Evolutionary conservation across 2,888 invertebrate genomes (phyloP).

Genomic region (Ptilodon capucinus): DNA sequence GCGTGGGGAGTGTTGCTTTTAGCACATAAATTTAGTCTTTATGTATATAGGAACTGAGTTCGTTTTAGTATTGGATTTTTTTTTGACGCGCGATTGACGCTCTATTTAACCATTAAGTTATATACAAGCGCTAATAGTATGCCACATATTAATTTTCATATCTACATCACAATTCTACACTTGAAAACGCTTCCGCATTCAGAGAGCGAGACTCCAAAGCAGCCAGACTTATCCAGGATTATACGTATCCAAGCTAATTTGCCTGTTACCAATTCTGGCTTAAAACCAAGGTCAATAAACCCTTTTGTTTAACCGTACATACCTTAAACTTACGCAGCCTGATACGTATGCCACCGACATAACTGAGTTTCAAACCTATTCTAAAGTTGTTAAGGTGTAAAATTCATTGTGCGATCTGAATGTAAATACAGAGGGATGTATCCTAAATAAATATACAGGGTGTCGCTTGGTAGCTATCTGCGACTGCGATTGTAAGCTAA

Average conservation of each 20-base stretch:
- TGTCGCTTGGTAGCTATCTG: conserved; percentile 60
- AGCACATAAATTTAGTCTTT: no score
- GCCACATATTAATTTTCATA: no score
- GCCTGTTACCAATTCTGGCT: conserved; percentile 63
- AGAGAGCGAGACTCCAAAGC: conserved; percentile 12
- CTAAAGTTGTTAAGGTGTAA: conserved; percentile 44
- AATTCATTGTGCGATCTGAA: conserved; percentile 43
- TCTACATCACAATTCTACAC: not conserved
- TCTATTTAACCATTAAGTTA: no score
- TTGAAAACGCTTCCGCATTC: not conserved
- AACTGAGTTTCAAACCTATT: conserved; percentile 50
- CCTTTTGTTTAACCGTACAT: conserved; percentile 59
- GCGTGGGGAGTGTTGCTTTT: no score
- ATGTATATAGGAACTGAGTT: no score
- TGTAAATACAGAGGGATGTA: conserved; percentile 72
- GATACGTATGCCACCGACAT: conserved; percentile 33
- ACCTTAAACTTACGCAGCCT: conserved; percentile 53
- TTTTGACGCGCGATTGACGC: no score
- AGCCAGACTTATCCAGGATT: conserved; percentile 42
- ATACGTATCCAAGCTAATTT: conserved; percentile 57
- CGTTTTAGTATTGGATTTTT: no score
- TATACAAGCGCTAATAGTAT: no score
- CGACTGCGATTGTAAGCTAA: conserved; percentile 49
- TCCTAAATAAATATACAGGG: conserved; percentile 77
- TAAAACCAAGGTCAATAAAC: conserved; percentile 75